Evolutionary conservation across 2,797 vertebrate genomes (phyloP), one percentile per base, ranked within the genome.

Genomic region (Hafferia zeledoni): DNA sequence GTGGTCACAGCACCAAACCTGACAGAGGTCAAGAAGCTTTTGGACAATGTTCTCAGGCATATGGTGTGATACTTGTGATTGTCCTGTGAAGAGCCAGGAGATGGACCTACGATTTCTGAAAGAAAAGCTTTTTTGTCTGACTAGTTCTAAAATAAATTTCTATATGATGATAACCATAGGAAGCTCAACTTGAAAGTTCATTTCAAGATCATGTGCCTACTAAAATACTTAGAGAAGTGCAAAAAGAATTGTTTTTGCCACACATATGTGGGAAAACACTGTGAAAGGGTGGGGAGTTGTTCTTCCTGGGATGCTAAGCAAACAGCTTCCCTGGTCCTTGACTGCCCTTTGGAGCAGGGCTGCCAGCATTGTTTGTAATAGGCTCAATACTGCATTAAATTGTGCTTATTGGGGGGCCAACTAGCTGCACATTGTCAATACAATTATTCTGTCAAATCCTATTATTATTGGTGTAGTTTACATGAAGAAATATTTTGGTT

Each of bases 371-470:
- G 52, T 76, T 95, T 79, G 46, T 91, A 94, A 96, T 65, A 86
- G 87, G 82, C 87, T 96, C 89, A 87, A 69, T 55, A 76, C 31
- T 63, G 91, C 50, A 89, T 89, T 90, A 89, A 69, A 69, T 86
- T 92, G 50, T 70, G 44, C 68, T 92, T 92, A 93, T 0, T 72
- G 56, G 28, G 35, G 41, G 31, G 75, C 83, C 2, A 17, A 83
- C 76, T 82, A 93, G 89, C 70, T 91, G 76, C 61, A 91, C 59
- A 25, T 72, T 59, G 61, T 30, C 89, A 91, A 94, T 69, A 74
- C 83, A 95, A 90, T 94, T 90, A 94, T 78, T 91, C 57, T 69
- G 35, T 65, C 74, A 86, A 93, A 94, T 71, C 61, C 50, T 69
- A 65, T 88, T 82, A 87, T 53, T 71, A 77, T 30, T 69, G 35